Evolutionary conservation across 2,888 invertebrate genomes (phyloP).

Genomic region (Bedellia somnulentella): DNA sequence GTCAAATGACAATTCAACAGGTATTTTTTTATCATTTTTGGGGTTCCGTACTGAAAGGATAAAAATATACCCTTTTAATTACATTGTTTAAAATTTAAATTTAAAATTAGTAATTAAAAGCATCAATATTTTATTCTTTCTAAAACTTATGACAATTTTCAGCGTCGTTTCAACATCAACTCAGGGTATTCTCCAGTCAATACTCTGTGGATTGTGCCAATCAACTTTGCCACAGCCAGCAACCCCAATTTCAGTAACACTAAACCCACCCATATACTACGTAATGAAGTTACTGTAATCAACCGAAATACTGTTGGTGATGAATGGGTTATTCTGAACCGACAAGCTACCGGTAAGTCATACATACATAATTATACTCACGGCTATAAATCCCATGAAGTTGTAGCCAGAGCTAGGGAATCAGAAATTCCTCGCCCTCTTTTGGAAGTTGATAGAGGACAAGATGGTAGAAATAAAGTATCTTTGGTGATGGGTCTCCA

Average conservation of each 20-base stretch:
- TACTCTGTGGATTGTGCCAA: conserved; percentile 39
- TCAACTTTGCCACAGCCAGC: conserved; percentile 36
- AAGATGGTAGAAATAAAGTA: no score
- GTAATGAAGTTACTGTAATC: conserved; percentile 21
- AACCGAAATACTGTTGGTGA: conserved; percentile 26
- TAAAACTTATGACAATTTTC: no score
- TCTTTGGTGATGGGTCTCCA: no score
- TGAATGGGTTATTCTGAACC: conserved; percentile 64
- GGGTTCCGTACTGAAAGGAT: background rate
- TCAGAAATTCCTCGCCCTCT: no score
- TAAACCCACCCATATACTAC: conserved; percentile 38
- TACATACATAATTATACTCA: no score
- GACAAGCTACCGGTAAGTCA: conserved; percentile 58
- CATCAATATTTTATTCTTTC: no score
- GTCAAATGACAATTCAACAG: conserved; percentile 41
- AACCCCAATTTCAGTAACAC: conserved; percentile 39
- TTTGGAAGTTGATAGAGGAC: no score
- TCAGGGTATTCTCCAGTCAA: conserved; percentile 23
- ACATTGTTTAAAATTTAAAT: no score
- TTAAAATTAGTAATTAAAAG: no score
- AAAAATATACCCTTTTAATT: conserved; percentile 1
- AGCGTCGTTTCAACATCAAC: conserved; percentile 56
- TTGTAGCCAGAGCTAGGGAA: no score
- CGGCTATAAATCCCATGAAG: no score
- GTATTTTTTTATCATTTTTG: conserved; percentile 15